phyloP scores from a whole-genome alignment of 2,888 invertebrate genomes.

The Endomychus coccineus region DNA sequence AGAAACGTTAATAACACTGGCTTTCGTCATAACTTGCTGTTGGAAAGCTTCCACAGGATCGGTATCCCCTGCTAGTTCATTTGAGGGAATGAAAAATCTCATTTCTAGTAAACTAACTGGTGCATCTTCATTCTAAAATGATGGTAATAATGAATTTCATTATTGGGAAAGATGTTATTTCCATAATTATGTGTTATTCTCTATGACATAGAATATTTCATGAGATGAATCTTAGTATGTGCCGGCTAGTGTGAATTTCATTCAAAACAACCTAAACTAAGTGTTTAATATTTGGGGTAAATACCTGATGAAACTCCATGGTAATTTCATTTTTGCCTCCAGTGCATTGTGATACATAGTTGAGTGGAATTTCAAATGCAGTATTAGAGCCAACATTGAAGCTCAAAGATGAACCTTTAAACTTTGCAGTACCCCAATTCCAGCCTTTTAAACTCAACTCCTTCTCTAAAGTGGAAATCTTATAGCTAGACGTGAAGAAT shows the following conservation, averaged over 20 bases:
- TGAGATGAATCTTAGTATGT: too few relatives aligned
- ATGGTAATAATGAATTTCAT: too few relatives aligned
- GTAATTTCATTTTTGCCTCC: conserved; percentile 98
- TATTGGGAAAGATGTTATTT: too few relatives aligned
- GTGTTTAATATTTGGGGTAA: too few relatives aligned
- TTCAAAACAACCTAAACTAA: too few relatives aligned
- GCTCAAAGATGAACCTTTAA: conserved; percentile 78
- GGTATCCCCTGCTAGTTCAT: conserved; percentile 74
- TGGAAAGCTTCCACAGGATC: conserved; percentile 97
- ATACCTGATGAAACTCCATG: conserved; percentile 90
- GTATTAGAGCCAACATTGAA: conserved; percentile 77
- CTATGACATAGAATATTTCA: too few relatives aligned
- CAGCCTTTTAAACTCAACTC: conserved; percentile 94
- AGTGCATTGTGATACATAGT: conserved; percentile 91
- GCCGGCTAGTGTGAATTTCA: too few relatives aligned
- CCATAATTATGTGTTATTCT: too few relatives aligned
- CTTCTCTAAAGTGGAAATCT: conserved; percentile 80
- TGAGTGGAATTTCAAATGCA: conserved; percentile 93
- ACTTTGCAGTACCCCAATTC: conserved; percentile 98
- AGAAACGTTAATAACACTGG: conserved; percentile 94
- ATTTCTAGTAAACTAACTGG: conserved; percentile 95
- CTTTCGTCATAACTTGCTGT: conserved; percentile 92
- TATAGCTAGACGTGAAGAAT: conserved; percentile 77
- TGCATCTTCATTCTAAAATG: conserved; percentile 90
- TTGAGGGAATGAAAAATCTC: conserved; percentile 94